Evolutionary conservation across 1,140 invertebrate genomes (phyloP).

Genomic region (Drosophila lini): DNA sequence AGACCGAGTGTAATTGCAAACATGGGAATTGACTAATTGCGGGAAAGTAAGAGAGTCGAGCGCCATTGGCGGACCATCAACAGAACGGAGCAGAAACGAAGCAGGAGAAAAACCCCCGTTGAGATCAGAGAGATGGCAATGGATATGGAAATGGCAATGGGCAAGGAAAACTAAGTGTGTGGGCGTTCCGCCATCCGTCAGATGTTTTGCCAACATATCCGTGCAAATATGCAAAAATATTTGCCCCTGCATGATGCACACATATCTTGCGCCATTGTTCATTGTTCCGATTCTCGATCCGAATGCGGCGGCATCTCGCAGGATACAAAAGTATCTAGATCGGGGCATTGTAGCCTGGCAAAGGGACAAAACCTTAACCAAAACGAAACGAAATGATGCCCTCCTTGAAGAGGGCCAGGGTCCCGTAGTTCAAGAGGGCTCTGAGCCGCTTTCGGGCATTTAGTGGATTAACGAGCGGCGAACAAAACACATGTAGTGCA

Average conservation of each 20-base stretch:
- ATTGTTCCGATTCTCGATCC: constrained; percentile 18
- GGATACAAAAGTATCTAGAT: constrained; percentile 58
- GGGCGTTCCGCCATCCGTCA: constrained; percentile 32
- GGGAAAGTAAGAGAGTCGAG: constrained; percentile 43
- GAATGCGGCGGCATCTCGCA: constrained; percentile 26
- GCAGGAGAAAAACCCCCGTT: background rate
- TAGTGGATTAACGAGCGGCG: constrained; percentile 74
- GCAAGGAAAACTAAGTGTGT: constrained; percentile 12
- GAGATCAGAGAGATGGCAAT: constrained; percentile 3
- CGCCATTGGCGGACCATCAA: constrained; percentile 36
- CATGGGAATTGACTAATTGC: constrained; percentile 73
- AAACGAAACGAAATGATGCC: constrained; percentile 12
- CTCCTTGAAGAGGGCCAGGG: constrained; percentile 27
- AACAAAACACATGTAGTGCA: constrained; percentile 62
- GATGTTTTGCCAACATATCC: constrained; percentile 73
- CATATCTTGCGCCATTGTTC: background rate
- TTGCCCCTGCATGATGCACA: constrained; percentile 3
- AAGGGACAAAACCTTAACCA: constrained; percentile 42
- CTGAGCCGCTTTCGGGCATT: constrained; percentile 79
- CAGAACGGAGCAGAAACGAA: constrained; percentile 1
- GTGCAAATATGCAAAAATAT: constrained; percentile 59
- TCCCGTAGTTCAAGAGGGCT: constrained; percentile 6
- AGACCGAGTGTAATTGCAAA: constrained; percentile 44
- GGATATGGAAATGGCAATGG: constrained; percentile 1
- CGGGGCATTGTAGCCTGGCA: constrained; percentile 35